A percentile compares a stretch with the other conserved stretches of the same genome.
These are phyloP conservation scores for Benitochromis conjunctus DNA, from an alignment of 2,113 vertebrate species.

Conservation along the genomic window DNA sequence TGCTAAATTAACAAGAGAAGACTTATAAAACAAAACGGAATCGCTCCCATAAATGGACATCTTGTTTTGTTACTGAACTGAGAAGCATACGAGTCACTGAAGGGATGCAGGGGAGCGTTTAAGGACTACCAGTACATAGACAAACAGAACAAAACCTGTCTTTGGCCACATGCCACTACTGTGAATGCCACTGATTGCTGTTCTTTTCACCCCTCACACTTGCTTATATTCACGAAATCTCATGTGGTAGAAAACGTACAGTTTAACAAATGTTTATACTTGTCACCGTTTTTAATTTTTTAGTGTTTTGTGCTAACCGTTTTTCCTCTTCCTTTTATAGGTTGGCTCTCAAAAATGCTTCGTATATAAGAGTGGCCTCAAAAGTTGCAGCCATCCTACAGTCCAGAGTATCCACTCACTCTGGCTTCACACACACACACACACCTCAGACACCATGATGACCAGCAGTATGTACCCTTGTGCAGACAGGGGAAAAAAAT, in stretches of 20 bases:
- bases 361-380: background rate
- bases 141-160: background rate
- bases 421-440: background rate
- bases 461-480: slow-evolving; percentile 27
- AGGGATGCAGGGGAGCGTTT: background rate
- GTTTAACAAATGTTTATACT: background rate
- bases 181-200: slow-evolving; percentile 29
- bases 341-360: slow-evolving; percentile 55
- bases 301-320: background rate
- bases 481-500: background rate
- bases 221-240: slow-evolving; percentile 24
- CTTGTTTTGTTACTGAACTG: background rate
- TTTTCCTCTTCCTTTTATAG: slow-evolving; percentile 20
- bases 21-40: background rate
- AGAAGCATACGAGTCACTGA: background rate
- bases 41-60: background rate
- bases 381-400: background rate
- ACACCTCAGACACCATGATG: slow-evolving; percentile 18
- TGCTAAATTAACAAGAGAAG: background rate
- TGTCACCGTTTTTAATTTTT: background rate
- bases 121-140: background rate
- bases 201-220: slow-evolving; percentile 48
- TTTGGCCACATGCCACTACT: slow-evolving; percentile 1
- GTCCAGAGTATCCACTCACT: slow-evolving; percentile 2
- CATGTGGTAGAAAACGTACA: background rate